phyloP scores from a whole-genome alignment of 1,140 invertebrate species.

The Notospermus geniculatus region DNA sequence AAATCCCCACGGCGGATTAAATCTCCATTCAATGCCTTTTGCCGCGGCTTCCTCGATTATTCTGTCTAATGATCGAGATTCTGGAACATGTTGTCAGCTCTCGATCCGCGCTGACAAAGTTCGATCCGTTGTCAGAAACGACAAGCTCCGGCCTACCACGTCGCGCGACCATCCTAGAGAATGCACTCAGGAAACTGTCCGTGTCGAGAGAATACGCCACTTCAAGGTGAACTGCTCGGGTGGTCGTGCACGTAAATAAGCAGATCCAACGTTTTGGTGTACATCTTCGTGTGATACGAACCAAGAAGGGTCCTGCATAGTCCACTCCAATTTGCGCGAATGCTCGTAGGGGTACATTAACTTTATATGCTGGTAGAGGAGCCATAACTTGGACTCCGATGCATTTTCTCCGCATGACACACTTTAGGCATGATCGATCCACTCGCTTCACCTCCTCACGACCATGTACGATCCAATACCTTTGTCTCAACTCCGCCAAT shows the following conservation, averaged over 20 bases:
- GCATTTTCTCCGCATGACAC: no score
- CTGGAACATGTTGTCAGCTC: constrained; percentile 8
- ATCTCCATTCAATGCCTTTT: no score
- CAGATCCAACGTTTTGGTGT: constrained; percentile 16
- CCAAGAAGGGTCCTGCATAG: no score
- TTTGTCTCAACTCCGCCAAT: no score
- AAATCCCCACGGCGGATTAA: constrained; percentile 14
- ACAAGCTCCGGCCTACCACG: constrained; percentile 13
- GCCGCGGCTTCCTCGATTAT: neutral
- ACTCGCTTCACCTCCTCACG: no score
- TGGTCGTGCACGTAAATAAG: constrained; percentile 17
- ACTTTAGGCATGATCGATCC: no score
- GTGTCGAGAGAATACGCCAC: constrained; percentile 13
- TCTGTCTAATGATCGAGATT: neutral
- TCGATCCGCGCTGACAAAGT: constrained; percentile 17
- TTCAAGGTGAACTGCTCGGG: constrained; percentile 21
- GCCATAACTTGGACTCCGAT: no score
- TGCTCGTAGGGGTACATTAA: no score
- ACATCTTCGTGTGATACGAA: constrained; percentile 8
- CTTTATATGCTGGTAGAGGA: no score
- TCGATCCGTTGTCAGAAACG: constrained; percentile 19
- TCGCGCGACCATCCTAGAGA: constrained; percentile 5
- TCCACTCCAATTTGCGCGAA: no score
- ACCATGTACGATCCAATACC: no score
- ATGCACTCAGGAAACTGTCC: constrained; percentile 12